A percentile compares a stretch with the other conserved stretches of the same genome.
phyloP scores from a whole-genome alignment of 1,140 invertebrate species.

The Rhagoletis pomonella region DNA sequence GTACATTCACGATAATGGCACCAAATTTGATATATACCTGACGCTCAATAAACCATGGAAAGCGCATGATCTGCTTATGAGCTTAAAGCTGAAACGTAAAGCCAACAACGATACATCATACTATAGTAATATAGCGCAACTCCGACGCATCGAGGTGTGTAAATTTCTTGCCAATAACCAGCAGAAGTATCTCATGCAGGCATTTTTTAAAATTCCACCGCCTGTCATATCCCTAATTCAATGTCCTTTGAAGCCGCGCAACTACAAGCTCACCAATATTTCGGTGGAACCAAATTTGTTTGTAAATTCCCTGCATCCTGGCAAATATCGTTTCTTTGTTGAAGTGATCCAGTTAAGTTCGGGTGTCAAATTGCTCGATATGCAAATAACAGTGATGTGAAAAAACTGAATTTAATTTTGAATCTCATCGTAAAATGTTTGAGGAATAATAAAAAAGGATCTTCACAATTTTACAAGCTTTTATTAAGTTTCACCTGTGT shows the following conservation, averaged over 20 bases:
- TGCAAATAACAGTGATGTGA: neutral
- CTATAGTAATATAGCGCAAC: neutral
- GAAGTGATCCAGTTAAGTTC: neutral
- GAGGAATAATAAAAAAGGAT: too few species aligned
- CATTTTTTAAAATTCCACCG: neutral
- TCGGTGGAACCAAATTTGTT: neutral
- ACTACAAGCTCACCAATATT: neutral
- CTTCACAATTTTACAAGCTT: too few species aligned
- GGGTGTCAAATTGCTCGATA: neutral
- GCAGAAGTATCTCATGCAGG: neutral
- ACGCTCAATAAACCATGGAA: neutral
- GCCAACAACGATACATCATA: neutral
- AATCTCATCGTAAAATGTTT: too few species aligned
- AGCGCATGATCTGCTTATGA: neutral
- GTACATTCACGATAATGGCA: neutral
- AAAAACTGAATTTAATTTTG: too few species aligned
- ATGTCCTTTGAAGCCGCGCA: neutral
- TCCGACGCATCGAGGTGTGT: neutral
- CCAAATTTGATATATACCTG: neutral
- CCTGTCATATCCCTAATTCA: neutral
- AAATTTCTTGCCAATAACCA: conserved; percentile 19
- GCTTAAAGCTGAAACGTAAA: neutral
- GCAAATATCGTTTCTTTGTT: neutral
- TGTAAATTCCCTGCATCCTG: neutral
- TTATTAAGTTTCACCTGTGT: too few species aligned